These are phyloP conservation scores for Paramormyrops kingsleyae DNA, from an alignment of 2,113 vertebrate genomes.

Conservation along the genomic window DNA sequence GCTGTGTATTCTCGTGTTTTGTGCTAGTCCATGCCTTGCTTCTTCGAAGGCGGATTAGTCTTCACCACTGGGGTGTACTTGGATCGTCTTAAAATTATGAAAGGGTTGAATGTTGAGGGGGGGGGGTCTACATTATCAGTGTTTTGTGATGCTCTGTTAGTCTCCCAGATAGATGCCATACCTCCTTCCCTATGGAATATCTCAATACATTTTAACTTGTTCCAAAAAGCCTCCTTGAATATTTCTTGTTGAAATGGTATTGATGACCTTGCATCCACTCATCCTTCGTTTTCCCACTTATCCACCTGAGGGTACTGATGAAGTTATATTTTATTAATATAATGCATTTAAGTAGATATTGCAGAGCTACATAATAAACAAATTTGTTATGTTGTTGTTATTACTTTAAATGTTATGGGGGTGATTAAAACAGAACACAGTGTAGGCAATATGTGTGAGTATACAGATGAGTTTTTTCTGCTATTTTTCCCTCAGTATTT, in stretches of 20 bases:
- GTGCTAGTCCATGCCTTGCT: neutral
- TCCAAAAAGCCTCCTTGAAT: neutral
- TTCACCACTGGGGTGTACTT: neutral
- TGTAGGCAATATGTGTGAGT: neutral
- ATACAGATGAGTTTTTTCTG: neutral
- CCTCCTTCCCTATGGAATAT: neutral
- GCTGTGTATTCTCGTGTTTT: neutral
- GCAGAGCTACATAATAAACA: neutral
- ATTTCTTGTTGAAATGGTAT: neutral
- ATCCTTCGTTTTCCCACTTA: neutral
- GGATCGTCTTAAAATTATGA: neutral
- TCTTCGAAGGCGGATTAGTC: too few species aligned
- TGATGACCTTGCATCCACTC: neutral
- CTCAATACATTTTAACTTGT: neutral
- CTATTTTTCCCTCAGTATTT: neutral
- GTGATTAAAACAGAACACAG: neutral
- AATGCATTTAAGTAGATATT: neutral
- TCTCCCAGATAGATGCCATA: slow-evolving; percentile 1
- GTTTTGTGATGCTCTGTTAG: neutral
- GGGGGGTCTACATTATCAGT: neutral
- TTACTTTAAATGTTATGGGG: neutral
- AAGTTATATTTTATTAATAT: neutral
- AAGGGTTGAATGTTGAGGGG: neutral
- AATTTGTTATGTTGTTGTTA: neutral
- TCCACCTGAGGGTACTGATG: neutral